These are phyloP conservation scores for Pseudomyrmex concolor DNA, from an alignment of 1,140 invertebrate genomes.

Conservation along the genomic window DNA sequence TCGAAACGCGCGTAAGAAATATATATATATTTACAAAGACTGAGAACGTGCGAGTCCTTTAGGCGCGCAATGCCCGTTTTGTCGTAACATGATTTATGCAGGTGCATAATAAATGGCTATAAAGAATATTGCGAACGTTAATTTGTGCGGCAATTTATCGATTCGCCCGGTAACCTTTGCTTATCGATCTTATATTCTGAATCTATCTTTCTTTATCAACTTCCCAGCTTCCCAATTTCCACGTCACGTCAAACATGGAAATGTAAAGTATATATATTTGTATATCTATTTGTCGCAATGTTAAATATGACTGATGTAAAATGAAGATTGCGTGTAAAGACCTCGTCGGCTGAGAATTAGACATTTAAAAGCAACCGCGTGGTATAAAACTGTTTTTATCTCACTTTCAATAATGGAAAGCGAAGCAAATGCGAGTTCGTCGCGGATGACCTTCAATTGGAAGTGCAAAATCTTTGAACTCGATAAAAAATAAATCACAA, in stretches of 20 bases:
- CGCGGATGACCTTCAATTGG: constrained; percentile 25
- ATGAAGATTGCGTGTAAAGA: background rate
- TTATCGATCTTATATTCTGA: constrained; percentile 27
- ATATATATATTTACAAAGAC: background rate
- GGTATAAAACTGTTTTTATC: background rate
- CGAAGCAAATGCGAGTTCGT: background rate
- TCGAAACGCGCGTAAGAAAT: background rate
- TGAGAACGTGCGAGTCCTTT: constrained; percentile 14
- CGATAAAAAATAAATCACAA: background rate
- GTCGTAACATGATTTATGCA: constrained; percentile 54
- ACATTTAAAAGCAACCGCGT: background rate
- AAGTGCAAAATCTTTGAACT: constrained; percentile 1
- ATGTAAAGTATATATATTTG: constrained; percentile 9
- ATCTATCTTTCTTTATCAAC: background rate
- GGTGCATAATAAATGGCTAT: constrained; percentile 46
- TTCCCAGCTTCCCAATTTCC: constrained; percentile 13
- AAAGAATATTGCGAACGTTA: constrained; percentile 25
- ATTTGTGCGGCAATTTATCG: constrained; percentile 43
- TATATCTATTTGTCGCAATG: background rate
- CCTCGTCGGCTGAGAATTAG: background rate
- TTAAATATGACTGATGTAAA: background rate
- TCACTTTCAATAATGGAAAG: no score
- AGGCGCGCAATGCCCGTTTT: constrained; percentile 39
- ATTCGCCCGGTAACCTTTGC: constrained; percentile 52
- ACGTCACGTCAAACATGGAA: background rate